Evolutionary conservation across 2,888 invertebrate species (phyloP).

Genomic region (Polia nebulosa): DNA sequence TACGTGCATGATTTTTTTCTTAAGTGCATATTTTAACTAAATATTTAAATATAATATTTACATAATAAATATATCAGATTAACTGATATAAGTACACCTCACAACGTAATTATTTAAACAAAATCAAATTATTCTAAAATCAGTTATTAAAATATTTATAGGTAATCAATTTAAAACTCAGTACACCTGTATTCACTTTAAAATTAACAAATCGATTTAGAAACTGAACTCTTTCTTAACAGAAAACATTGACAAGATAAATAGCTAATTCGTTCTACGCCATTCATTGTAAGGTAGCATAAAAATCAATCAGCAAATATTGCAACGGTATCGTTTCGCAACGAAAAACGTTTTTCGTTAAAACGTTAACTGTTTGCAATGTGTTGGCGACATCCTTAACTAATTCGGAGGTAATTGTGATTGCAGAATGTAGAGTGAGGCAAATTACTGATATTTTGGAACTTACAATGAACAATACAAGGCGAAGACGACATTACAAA

Average conservation of each 20-base stretch:
- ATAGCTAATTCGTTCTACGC: conserved; percentile 46
- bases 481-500: too few species aligned
- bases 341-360: conserved; percentile 28
- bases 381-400: conserved; percentile 46
- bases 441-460: not conserved
- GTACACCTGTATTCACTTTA: conserved; percentile 7
- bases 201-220: conserved; percentile 31
- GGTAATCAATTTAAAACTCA: not conserved
- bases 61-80: too few species aligned
- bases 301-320: conserved; percentile 51
- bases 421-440: conserved; percentile 19
- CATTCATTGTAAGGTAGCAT: conserved; percentile 34
- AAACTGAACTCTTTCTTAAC: conserved; percentile 28
- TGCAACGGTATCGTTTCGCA: conserved; percentile 35
- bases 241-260: conserved; percentile 36
- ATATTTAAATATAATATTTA: too few species aligned
- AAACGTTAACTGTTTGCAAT: conserved; percentile 35
- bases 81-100: too few species aligned
- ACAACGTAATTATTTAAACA: too few species aligned
- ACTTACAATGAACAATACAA: not conserved
- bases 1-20: too few species aligned
- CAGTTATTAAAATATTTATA: too few species aligned
- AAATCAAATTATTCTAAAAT: too few species aligned
- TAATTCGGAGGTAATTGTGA: conserved; percentile 39
- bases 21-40: too few species aligned